Conservation (phyloP, 2,888 invertebrate genomes). For the Drosophila formosana region DNA sequence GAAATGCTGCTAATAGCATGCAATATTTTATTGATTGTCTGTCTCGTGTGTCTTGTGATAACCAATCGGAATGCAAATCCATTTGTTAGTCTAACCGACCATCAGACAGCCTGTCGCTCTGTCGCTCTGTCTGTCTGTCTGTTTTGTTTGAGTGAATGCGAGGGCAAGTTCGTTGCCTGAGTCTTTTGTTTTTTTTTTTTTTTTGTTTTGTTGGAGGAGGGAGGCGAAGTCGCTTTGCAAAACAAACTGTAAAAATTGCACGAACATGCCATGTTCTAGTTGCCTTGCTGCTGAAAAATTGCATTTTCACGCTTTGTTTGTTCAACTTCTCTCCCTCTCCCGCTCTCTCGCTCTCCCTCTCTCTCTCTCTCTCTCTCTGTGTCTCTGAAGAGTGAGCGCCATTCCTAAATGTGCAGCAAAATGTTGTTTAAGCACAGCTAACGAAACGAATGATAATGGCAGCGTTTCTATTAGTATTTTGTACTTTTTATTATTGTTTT, state of each 20-base stretch:
- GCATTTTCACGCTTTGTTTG: constrained; percentile 83
- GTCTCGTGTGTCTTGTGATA: constrained; percentile 23
- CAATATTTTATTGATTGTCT: constrained; percentile 2
- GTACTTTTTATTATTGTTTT: not conserved
- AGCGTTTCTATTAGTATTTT: constrained; percentile 21
- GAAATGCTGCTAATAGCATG: not conserved
- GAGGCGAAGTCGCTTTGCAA: constrained; percentile 65
- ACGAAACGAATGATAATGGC: constrained; percentile 47
- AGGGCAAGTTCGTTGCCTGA: constrained; percentile 77
- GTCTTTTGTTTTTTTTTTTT: constrained; percentile 67
- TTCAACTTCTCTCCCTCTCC: constrained; percentile 3
- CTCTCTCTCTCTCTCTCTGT: not conserved
- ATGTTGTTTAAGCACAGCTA: constrained; percentile 42
- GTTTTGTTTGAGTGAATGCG: constrained; percentile 40
- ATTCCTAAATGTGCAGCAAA: constrained; percentile 59
- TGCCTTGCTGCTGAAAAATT: constrained; percentile 62
- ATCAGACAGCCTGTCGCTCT: constrained; percentile 7
- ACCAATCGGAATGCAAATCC: constrained; percentile 36
- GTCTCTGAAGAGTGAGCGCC: constrained; percentile 21
- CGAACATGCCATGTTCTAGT: constrained; percentile 67
- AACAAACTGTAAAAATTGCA: constrained; percentile 79
- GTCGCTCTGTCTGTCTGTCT: constrained; percentile 7
- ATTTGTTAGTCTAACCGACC: constrained; percentile 14
- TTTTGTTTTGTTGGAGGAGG: not conserved
- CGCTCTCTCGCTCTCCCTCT: constrained; percentile 1